Base-by-base conservation (phyloP, 2,113 vertebrate genomes). In the Pseudopipra pipra region DNA sequence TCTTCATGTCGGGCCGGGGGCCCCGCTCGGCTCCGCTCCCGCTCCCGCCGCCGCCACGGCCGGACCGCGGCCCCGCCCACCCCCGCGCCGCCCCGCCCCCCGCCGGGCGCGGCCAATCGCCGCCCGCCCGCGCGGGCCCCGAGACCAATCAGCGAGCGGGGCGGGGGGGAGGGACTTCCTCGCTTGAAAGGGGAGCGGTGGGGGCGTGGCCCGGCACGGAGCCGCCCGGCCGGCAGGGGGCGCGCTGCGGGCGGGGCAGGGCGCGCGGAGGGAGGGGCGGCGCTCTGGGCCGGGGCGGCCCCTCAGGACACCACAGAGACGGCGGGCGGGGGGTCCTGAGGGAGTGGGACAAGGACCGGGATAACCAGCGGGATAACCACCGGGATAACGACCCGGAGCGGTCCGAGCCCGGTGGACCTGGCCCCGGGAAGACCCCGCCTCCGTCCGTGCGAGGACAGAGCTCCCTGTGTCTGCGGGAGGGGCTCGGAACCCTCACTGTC, bases 1-100 rank as follows among this genome's bases (percentile, higher is more conserved):
- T 99, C 98, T 99, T 99, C 99, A 99, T 98, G 97, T 93, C 67
- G 80, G 68, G 55, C 66, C 55, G 39, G 28, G 87, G 70, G 55
- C 44, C 44, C 44, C 44, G 44, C 44, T 46, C 44, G 19, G 44
- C 44, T 46, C 44, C 44, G 44, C 44, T 46, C 44, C 44, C 44
- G 6, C 18, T 27, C 31, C 91, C 39, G 61, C 87, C 39, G 68
- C 67, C 55, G 17, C 51, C 35, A 61, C 33, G 21, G 43, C 63
- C 33, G 78, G 75, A 17, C 25, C 68, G 37, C 5, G 31, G 6
- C 2, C 17, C 13, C 15, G 43, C 28, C 31, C 9, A 22, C 30
- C 13, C 22, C 37, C 56, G 44, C 44, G 44, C 10, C 37, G 44
- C 66, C 33, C 4, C 19, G 41, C 37, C 33, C 10, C 62, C 37